Evolutionary conservation across 2,888 invertebrate species (phyloP).

Genomic region (Andrena marginata): DNA sequence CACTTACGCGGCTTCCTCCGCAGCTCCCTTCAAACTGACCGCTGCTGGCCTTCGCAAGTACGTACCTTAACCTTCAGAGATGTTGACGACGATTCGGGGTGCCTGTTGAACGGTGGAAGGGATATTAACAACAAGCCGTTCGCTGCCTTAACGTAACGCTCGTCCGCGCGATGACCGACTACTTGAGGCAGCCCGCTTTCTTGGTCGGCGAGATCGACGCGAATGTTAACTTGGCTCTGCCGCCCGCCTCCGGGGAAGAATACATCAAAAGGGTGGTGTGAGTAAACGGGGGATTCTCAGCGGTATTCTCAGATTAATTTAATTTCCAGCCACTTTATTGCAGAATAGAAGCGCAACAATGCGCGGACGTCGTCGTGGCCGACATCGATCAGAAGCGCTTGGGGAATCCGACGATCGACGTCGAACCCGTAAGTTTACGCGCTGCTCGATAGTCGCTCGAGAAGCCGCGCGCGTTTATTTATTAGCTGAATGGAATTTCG

Average conservation of each 20-base stretch:
- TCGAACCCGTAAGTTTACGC: conserved; percentile 72
- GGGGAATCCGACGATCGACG: conserved; percentile 71
- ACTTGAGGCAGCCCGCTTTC: conserved; percentile 76
- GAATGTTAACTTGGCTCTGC: conserved; percentile 76
- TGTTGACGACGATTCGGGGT: too few relatives aligned
- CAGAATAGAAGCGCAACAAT: conserved; percentile 81
- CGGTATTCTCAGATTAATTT: too few relatives aligned
- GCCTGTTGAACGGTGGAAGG: too few relatives aligned
- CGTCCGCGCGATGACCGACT: conserved; percentile 73
- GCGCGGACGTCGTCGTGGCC: conserved; percentile 79
- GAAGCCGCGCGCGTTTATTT: background rate
- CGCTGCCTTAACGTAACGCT: background rate
- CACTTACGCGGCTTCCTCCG: too few relatives aligned
- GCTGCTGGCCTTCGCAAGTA: too few relatives aligned
- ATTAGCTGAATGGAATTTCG: background rate
- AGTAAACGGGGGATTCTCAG: conserved; percentile 46
- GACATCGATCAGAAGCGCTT: conserved; percentile 74
- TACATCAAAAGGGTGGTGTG: conserved; percentile 83
- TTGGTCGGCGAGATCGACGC: conserved; percentile 75
- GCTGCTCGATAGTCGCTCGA: background rate
- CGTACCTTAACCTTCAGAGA: too few relatives aligned
- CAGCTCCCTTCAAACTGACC: too few relatives aligned
- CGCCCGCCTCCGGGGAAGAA: conserved; percentile 81
- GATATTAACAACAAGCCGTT: background rate
- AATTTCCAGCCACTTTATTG: background rate